Conservation (phyloP, 2,113 vertebrate species). For the Cyprinus carpio region DNA sequence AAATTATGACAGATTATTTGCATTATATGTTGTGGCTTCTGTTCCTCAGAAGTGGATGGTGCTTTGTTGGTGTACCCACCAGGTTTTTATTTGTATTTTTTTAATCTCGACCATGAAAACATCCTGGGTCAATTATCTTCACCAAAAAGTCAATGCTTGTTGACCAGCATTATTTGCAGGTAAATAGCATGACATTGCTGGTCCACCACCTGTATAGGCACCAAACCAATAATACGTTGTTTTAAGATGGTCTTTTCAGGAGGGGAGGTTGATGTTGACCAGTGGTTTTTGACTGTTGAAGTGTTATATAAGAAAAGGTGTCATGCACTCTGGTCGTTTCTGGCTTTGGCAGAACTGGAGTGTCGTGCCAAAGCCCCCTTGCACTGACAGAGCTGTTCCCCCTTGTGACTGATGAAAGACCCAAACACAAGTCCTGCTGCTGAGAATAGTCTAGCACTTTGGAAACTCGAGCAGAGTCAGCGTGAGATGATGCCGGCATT, state of each 20-base stretch:
- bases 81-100: too few species aligned
- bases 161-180: neutral
- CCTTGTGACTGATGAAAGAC: neutral
- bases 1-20: neutral
- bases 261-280: neutral
- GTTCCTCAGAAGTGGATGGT: neutral
- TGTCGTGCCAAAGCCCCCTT: neutral
- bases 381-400: conserved; percentile 1
- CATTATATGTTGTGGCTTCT: neutral
- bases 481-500: conserved; percentile 25
- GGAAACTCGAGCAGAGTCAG: neutral
- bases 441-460: conserved; percentile 41
- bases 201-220: neutral
- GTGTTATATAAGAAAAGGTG: neutral
- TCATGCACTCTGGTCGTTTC: conserved; percentile 17
- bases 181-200: neutral
- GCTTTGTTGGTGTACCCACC: neutral
- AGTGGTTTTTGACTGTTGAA: neutral
- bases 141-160: too few species aligned
- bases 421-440: neutral
- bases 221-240: neutral
- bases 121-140: too few species aligned
- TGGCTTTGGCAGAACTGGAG: neutral
- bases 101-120: too few species aligned
- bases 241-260: neutral